Evolutionary conservation across 2,888 invertebrate species (phyloP), one percentile per base, ranked within the genome.

Genomic region (Lamellibrachia satsuma): DNA sequence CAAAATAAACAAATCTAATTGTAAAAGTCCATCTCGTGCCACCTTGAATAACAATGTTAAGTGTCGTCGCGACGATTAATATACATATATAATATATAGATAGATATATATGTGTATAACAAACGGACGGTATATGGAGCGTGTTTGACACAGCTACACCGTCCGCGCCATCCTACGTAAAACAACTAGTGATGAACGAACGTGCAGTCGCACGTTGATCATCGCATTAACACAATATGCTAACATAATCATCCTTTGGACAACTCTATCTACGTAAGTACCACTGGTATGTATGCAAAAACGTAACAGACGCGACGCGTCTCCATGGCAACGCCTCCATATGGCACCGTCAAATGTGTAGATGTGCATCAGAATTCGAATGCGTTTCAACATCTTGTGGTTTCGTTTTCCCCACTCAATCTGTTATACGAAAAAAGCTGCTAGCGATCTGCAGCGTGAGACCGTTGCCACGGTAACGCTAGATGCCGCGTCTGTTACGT

Each of bases 21-120:
- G 75, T 75, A 75, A 75, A 75, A 75, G 15, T 75, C 75, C 75
- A 75, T n/a, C 75, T 22, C 75, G 75, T 75, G 75, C 75, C 75
- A 75, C 15, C 75, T 75, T 75, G 75, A 75, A 75, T 75, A 75
- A 75, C 75, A 75, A 75, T 15, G 22, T 75, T 22, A 75, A 75
- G 75, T 22, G 75, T 75, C 75, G 75, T 75, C 75, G 75, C 22
- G 75, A 75, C 75, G 75, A 75, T 75, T 75, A 75, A 75, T 75
- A 75, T 75, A 75, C 75, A 75, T 75, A 75, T 75, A 75, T 75
- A 75, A 75, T 75, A 75, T 75, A 75, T 75, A 75, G 75, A 75
- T 22, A 75, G 75, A 75, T 75, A 75, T 75, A 75, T 22, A n/a
- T 75, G 75, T 75, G 75, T 75, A 75, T 75, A 75, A 75, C 75